Evolutionary conservation across 2,113 vertebrate species (phyloP), one percentile per base, ranked within the genome.

Genomic region (Pomatostomus ruficeps): DNA sequence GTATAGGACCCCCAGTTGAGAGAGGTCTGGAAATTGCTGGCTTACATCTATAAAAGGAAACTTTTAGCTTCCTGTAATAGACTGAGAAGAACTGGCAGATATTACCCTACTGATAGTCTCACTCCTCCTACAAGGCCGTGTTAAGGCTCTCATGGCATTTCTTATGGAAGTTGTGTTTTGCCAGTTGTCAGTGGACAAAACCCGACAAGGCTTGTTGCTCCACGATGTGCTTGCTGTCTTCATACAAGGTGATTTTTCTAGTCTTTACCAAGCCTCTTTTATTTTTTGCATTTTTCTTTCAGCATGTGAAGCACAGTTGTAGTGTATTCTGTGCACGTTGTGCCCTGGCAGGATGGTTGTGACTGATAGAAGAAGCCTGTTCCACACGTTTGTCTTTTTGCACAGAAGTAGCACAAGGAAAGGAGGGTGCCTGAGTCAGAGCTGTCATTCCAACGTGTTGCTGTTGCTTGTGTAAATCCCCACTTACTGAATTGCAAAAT

Each of bases 321-420:
- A 24, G 45, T 81, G 3, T 2, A 0, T 8, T 1, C 33, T 18
- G 31, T 19, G 57, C 15, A 4, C 0, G 0, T 9, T 21, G 26
- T 4, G 6, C 73, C 24, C n/a, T 43, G 68, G 43, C 33, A 55
- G 61, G 16, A 6, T 12, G 48, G 40, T 2, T 45, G 38, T 36
- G 57, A 8, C 35, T 19, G 58, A 6, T 3, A 62, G 46, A 63
- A 28, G 8, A 10, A 58, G 21, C 1, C 3, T 65, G 55, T 42
- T 67, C 40, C 20, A 35, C 4, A 1, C 2, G 0, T 43, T 4
- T 8, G 2, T 68, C 3, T 55, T 43, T 73, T 28, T 68, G 19
- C 45, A 10, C 6, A 18, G 67, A 2, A 18, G 55, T 3, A 61
- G 81, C 49, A 25, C 20, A 12, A 62, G 38, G 31, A 14, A 36